Conservation (phyloP, 2,797 vertebrate genomes). For the Anableps anableps region DNA sequence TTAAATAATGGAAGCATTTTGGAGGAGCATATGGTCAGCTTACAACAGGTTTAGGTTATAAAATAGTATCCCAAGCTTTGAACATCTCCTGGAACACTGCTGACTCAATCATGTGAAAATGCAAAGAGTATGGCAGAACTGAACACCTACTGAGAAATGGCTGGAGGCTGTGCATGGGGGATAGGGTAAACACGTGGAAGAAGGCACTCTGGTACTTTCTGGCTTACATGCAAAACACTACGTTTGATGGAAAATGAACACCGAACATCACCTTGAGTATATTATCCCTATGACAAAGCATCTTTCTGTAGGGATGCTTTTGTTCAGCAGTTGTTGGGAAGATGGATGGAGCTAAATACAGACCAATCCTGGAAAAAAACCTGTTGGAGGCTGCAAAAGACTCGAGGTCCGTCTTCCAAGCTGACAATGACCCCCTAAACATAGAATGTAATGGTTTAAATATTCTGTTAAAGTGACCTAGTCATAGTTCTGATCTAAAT, state of each 20-base stretch:
- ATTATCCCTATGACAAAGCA: not conserved
- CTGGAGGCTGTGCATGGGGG: not conserved
- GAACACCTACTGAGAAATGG: not conserved
- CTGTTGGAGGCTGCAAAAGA: not conserved
- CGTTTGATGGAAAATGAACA: not conserved
- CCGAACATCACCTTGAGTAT: not conserved
- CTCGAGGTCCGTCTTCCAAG: not conserved
- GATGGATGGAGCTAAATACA: not conserved
- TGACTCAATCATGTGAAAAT: not conserved
- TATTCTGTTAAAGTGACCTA: not conserved
- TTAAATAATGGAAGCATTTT: slow-evolving; percentile 30
- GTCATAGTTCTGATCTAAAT: not conserved
- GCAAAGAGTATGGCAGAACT: not conserved
- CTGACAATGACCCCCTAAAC: not conserved
- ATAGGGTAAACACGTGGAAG: not conserved
- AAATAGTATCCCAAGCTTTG: not conserved
- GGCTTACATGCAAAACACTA: not conserved
- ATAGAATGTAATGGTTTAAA: not conserved
- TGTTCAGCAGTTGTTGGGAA: not conserved
- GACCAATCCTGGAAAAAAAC: not conserved
- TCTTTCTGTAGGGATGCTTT: not conserved
- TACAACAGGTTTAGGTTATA: not conserved
- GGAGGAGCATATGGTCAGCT: slow-evolving; percentile 4
- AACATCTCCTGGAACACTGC: not conserved
- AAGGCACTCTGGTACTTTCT: not conserved